Conservation (phyloP, 2,888 invertebrate species). For the Platerodrilus igneus region DNA sequence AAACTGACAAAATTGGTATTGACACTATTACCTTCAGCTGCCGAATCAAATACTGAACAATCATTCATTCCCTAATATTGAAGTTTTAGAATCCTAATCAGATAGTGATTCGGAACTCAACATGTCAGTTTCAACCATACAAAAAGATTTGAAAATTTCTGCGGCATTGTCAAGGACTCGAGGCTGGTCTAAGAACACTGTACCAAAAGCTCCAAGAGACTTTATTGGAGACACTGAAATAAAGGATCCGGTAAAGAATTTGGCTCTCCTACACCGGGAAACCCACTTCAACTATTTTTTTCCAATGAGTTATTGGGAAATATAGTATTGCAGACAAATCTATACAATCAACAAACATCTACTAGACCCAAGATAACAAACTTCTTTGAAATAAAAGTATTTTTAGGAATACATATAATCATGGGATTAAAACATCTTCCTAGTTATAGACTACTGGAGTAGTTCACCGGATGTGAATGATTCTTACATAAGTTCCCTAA, state of each 20-base stretch:
- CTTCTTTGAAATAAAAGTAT: neutral
- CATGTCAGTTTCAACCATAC: neutral
- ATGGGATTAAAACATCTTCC: no score
- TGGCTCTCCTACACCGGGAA: neutral
- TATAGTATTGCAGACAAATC: constrained; percentile 5
- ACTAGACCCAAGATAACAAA: neutral
- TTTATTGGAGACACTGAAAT: neutral
- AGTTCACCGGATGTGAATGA: neutral
- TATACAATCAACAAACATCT: neutral
- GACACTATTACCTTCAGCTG: neutral
- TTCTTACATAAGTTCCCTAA: neutral
- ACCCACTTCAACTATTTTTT: neutral
- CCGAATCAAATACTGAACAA: neutral
- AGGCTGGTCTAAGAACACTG: neutral
- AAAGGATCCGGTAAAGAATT: neutral
- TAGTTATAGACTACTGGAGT: constrained; percentile 3
- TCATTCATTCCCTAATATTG: no score
- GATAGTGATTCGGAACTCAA: neutral
- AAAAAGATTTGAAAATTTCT: neutral
- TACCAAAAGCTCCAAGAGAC: neutral
- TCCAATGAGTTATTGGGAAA: neutral
- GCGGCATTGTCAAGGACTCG: neutral
- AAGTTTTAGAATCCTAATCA: no score
- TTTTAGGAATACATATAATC: no score
- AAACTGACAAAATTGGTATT: neutral